Conservation (phyloP, 2,888 invertebrate genomes). For the Tetramorium bicarinatum region DNA sequence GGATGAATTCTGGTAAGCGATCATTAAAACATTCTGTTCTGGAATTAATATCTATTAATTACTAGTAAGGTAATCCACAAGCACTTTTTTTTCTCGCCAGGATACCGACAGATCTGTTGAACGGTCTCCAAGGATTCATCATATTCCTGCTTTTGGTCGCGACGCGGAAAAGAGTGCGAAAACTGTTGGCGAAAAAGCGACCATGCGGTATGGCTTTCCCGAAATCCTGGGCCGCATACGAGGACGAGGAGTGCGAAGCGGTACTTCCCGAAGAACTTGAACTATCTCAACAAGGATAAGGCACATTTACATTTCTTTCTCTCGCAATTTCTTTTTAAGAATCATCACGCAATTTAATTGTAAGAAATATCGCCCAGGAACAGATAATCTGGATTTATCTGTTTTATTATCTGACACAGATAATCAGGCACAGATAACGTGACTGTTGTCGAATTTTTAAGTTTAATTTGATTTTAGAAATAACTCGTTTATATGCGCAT, state of each 20-base stretch:
- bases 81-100: constrained; percentile 74
- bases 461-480: background rate
- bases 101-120: constrained; percentile 85
- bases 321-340: background rate
- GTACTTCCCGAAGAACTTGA: constrained; percentile 81
- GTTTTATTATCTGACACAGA: constrained; percentile 1
- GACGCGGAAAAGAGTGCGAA: constrained; percentile 87
- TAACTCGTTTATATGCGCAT: background rate
- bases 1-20: constrained; percentile 81
- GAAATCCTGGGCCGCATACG: constrained; percentile 83
- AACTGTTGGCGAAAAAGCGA: constrained; percentile 83
- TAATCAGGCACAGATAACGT: constrained; percentile 9
- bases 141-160: constrained; percentile 85
- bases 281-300: constrained; percentile 76
- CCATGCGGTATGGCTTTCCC: constrained; percentile 84
- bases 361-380: constrained; percentile 10
- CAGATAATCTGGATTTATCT: constrained; percentile 16
- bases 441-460: background rate
- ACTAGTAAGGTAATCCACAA: background rate
- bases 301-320: background rate
- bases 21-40: background rate
- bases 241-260: constrained; percentile 82
- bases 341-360: background rate
- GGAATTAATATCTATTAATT: background rate
- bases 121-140: constrained; percentile 86